Conservation (phyloP, 2,888 invertebrate genomes). For the Calliphora vomitoria region DNA sequence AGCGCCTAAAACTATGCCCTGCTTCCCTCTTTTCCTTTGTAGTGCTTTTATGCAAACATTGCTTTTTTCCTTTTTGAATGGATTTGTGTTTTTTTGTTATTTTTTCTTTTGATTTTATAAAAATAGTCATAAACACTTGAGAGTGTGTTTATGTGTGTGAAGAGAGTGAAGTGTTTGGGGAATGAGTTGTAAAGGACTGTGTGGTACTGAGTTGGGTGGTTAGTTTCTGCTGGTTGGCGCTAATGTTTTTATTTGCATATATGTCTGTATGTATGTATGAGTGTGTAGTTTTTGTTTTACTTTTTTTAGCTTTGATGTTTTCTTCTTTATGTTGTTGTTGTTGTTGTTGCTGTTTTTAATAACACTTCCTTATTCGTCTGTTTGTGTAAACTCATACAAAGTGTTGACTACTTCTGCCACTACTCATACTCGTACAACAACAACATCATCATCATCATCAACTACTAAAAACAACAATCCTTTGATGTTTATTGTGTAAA, state of each 20-base stretch:
- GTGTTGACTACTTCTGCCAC: slow-evolving; percentile 54
- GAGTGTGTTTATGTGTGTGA: slow-evolving; percentile 6
- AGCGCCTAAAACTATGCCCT: slow-evolving; percentile 35
- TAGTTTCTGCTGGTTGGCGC: slow-evolving; percentile 51
- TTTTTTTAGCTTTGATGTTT: slow-evolving; percentile 62
- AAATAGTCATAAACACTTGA: slow-evolving; percentile 58
- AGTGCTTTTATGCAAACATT: slow-evolving; percentile 54
- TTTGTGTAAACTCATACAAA: slow-evolving; percentile 59
- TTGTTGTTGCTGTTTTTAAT: slow-evolving; percentile 35
- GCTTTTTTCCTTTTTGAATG: slow-evolving; percentile 44
- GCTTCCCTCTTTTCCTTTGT: neutral
- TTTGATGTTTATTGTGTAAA: slow-evolving; percentile 62
- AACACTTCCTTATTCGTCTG: slow-evolving; percentile 66
- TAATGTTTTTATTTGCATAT: slow-evolving; percentile 43
- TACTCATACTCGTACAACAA: slow-evolving; percentile 38
- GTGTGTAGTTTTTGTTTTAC: slow-evolving; percentile 49
- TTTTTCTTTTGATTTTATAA: slow-evolving; percentile 60
- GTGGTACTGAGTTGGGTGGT: slow-evolving; percentile 18
- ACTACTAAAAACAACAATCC: slow-evolving; percentile 48
- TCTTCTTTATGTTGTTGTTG: slow-evolving; percentile 43
- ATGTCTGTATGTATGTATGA: neutral
- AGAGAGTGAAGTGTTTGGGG: neutral
- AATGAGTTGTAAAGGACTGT: neutral
- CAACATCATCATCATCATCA: slow-evolving; percentile 17
- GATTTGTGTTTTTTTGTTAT: slow-evolving; percentile 28